Evolutionary conservation across 2,113 vertebrate genomes (phyloP).

Genomic region (Potamarius usumacintae): DNA sequence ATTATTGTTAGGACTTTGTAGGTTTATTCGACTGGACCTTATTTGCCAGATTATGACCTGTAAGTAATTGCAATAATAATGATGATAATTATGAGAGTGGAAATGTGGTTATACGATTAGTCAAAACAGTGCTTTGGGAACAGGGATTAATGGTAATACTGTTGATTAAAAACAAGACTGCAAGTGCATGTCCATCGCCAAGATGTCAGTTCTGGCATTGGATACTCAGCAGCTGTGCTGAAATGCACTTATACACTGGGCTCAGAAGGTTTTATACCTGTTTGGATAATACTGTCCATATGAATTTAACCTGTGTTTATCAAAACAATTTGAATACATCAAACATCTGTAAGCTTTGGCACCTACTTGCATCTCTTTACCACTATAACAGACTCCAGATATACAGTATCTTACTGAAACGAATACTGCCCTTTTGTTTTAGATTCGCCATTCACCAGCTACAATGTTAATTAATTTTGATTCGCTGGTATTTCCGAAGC

Average conservation of each 20-base stretch:
- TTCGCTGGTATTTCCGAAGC: not conserved
- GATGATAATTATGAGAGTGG: not conserved
- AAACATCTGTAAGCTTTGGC: not conserved
- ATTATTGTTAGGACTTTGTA: not conserved
- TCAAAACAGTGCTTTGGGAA: not conserved
- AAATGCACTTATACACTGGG: not conserved
- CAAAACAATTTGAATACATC: conserved; percentile 3
- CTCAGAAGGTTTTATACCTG: not conserved
- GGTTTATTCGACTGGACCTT: not conserved
- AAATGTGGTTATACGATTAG: conserved; percentile 8
- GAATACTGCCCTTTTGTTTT: not conserved
- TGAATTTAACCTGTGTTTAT: conserved; percentile 14
- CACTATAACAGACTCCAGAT: not conserved
- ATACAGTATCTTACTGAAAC: not conserved
- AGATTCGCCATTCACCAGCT: not conserved
- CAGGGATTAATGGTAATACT: not conserved
- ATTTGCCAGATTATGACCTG: not conserved
- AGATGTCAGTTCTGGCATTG: conserved; percentile 11
- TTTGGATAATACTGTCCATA: not conserved
- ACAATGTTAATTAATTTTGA: not conserved
- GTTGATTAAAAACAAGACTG: conserved; percentile 1
- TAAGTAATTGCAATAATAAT: not conserved
- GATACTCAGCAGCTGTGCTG: conserved; percentile 1
- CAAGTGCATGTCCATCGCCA: not conserved
- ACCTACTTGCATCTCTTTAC: not conserved